These are phyloP conservation scores for Leistus spinibarbis DNA, from an alignment of 2,888 invertebrate species.

Conservation along the genomic window DNA sequence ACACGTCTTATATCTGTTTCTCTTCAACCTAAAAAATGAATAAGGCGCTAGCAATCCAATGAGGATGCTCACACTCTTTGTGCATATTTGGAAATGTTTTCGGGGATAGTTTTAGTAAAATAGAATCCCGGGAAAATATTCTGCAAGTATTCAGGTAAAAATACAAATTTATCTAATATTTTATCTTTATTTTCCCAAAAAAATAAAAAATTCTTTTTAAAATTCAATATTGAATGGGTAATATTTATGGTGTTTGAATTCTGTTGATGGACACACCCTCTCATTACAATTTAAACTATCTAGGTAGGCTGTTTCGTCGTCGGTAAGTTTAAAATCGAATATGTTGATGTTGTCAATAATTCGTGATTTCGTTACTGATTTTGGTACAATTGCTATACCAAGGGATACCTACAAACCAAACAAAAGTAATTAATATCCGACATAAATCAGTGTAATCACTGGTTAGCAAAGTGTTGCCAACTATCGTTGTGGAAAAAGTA, in stretches of 20 bases:
- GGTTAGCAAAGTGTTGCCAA: too few relatives aligned
- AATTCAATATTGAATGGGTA: conserved; percentile 53
- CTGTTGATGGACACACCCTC: conserved; percentile 57
- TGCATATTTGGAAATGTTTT: too few relatives aligned
- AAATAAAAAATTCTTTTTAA: conserved; percentile 39
- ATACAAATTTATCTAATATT: too few relatives aligned
- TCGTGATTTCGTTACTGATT: conserved; percentile 76
- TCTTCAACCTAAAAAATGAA: neutral
- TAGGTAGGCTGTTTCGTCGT: conserved; percentile 71
- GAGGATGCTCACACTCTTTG: neutral
- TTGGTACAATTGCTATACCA: conserved; percentile 71
- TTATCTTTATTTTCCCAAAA: too few relatives aligned
- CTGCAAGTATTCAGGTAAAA: too few relatives aligned
- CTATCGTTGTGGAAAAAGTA: too few relatives aligned
- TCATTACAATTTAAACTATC: conserved; percentile 74
- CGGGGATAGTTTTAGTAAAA: too few relatives aligned
- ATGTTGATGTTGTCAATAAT: conserved; percentile 75
- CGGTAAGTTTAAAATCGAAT: conserved; percentile 73
- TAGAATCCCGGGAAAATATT: too few relatives aligned
- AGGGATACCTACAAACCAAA: conserved; percentile 47
- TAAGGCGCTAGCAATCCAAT: neutral
- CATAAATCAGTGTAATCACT: too few relatives aligned
- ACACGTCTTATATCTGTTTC: neutral
- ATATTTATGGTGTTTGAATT: conserved; percentile 52
- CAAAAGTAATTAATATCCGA: neutral